Conservation (phyloP, 1,140 invertebrate genomes). For the Cydia pomonella region DNA sequence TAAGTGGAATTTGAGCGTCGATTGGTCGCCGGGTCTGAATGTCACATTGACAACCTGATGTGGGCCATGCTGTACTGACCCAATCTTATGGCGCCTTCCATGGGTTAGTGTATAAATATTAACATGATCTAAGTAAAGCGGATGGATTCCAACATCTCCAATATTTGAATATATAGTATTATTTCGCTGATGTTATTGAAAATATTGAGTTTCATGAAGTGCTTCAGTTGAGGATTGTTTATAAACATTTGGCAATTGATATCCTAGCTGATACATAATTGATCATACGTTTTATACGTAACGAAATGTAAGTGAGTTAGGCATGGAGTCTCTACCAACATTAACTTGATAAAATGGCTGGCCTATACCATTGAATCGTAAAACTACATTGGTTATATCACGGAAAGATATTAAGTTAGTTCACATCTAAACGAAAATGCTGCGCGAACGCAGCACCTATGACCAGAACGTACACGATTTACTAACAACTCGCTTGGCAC, state of each 20-base stretch:
- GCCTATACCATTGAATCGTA: slow-evolving; percentile 36
- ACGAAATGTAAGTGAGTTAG: background rate
- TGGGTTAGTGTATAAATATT: slow-evolving; percentile 6
- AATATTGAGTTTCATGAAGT: background rate
- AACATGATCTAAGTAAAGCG: background rate
- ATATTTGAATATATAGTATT: background rate
- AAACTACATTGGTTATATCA: slow-evolving; percentile 44
- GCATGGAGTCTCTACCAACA: background rate
- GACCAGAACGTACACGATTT: slow-evolving; percentile 76
- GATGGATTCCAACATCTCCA: background rate
- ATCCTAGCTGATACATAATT: background rate
- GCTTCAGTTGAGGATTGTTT: background rate
- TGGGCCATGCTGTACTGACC: background rate
- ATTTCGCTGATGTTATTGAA: background rate
- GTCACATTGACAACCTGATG: slow-evolving; percentile 47
- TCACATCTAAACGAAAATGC: slow-evolving; percentile 49
- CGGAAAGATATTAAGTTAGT: slow-evolving; percentile 51
- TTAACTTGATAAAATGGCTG: slow-evolving; percentile 38
- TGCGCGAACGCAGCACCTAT: slow-evolving; percentile 58
- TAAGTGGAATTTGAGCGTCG: slow-evolving; percentile 70
- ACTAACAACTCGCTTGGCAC: slow-evolving; percentile 62
- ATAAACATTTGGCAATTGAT: background rate
- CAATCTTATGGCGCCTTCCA: background rate
- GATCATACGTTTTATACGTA: slow-evolving; percentile 4
- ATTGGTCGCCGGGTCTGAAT: slow-evolving; percentile 56